Conservation (phyloP, 2,797 vertebrate genomes). For the Danio aesculapii region DNA sequence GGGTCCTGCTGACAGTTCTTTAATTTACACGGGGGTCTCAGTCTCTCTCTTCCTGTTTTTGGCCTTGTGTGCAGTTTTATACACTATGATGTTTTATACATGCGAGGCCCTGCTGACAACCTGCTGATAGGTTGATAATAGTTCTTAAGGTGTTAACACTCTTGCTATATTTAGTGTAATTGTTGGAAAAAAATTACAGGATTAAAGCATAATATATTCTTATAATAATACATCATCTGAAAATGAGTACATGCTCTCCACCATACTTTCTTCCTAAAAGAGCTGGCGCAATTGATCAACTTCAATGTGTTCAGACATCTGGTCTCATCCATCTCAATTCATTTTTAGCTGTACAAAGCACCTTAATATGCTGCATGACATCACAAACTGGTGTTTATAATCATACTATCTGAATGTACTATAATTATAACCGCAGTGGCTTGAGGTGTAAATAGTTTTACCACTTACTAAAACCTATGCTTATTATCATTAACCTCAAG, state of each 20-base stretch:
- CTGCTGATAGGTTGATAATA: not conserved
- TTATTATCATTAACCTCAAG: no score
- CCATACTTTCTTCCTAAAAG: no score
- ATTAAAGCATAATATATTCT: slow-evolving; percentile 9
- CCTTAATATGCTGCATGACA: no score
- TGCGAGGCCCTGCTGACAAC: not conserved
- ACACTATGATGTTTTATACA: not conserved
- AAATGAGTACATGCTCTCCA: not conserved
- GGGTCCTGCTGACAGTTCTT: slow-evolving; percentile 1
- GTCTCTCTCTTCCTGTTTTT: slow-evolving; percentile 6
- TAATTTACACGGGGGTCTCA: not conserved
- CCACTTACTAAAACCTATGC: no score
- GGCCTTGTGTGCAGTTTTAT: not conserved
- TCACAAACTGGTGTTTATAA: no score
- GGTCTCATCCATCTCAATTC: no score
- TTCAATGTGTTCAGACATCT: no score
- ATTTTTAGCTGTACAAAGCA: no score
- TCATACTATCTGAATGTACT: no score
- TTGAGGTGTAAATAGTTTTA: no score
- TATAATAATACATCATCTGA: not conserved
- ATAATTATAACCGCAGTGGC: no score
- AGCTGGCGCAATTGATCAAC: no score
- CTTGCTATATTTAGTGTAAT: not conserved
- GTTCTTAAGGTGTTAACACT: not conserved
- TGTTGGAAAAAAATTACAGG: not conserved